phyloP scores from a whole-genome alignment of 1,140 invertebrate genomes.

The Phymorhynchus buccinoides region DNA sequence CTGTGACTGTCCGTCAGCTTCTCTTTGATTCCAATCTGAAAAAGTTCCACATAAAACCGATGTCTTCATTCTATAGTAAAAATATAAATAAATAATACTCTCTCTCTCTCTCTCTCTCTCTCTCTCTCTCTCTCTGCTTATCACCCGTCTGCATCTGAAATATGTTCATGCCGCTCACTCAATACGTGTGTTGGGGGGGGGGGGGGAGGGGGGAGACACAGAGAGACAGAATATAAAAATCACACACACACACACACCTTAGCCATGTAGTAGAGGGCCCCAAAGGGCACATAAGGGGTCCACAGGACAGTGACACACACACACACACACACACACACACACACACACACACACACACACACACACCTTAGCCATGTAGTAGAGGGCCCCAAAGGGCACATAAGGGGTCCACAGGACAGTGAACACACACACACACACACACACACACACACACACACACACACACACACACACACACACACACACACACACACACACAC shows the following conservation, averaged over 20 bases:
- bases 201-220: background rate
- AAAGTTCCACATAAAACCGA: background rate
- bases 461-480: slow-evolving; percentile 7
- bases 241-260: background rate
- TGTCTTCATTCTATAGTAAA: background rate
- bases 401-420: background rate
- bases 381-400: background rate
- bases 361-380: slow-evolving; percentile 28
- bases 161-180: background rate
- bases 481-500: background rate
- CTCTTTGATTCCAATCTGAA: background rate
- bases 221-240: too few relatives aligned
- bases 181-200: background rate
- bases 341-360: too few relatives aligned
- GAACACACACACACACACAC: background rate
- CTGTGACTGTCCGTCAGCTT: background rate
- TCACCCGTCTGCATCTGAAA: background rate
- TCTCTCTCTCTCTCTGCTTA: background rate
- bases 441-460: slow-evolving; percentile 18
- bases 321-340: too few relatives aligned
- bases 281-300: background rate
- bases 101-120: background rate
- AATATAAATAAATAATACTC: background rate
- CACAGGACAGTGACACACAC: too few relatives aligned
- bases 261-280: too few relatives aligned